phyloP scores from a whole-genome alignment of 2,797 vertebrate genomes.

The Phaenicophaeus curvirostris region DNA sequence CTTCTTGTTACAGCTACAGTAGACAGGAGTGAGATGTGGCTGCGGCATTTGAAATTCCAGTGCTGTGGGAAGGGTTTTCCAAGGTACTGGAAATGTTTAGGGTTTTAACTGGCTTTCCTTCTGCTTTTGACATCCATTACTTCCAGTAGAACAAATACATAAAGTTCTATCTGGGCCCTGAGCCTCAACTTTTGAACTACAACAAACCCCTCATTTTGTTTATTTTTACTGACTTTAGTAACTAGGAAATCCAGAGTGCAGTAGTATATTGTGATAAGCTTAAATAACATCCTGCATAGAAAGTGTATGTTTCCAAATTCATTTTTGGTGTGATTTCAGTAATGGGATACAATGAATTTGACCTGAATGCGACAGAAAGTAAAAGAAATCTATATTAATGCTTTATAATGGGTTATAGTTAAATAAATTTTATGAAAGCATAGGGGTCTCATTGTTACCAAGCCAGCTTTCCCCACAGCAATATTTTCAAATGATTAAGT shows the following conservation, averaged over 20 bases:
- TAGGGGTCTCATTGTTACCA: slow-evolving; percentile 68
- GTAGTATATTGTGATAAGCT: slow-evolving; percentile 28
- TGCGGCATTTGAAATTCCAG: not conserved
- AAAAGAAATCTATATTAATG: slow-evolving; percentile 70
- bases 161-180: not conserved
- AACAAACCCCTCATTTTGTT: not conserved
- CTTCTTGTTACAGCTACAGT: not conserved
- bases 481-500: slow-evolving; percentile 73
- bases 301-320: not conserved
- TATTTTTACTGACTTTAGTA: slow-evolving; percentile 24
- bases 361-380: slow-evolving; percentile 61
- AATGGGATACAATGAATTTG: slow-evolving; percentile 62
- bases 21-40: not conserved
- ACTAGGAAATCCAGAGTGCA: not conserved
- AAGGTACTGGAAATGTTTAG: not conserved
- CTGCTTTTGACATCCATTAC: not conserved
- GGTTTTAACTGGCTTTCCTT: not conserved
- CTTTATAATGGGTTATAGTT: slow-evolving; percentile 71
- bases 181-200: slow-evolving; percentile 9
- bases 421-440: slow-evolving; percentile 74
- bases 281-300: slow-evolving; percentile 16
- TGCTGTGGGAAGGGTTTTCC: not conserved
- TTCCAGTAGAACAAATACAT: not conserved
- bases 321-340: slow-evolving; percentile 37
- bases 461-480: slow-evolving; percentile 65